Base-by-base conservation (phyloP, 2,888 invertebrate species). In the Cephonodes hylas region DNA sequence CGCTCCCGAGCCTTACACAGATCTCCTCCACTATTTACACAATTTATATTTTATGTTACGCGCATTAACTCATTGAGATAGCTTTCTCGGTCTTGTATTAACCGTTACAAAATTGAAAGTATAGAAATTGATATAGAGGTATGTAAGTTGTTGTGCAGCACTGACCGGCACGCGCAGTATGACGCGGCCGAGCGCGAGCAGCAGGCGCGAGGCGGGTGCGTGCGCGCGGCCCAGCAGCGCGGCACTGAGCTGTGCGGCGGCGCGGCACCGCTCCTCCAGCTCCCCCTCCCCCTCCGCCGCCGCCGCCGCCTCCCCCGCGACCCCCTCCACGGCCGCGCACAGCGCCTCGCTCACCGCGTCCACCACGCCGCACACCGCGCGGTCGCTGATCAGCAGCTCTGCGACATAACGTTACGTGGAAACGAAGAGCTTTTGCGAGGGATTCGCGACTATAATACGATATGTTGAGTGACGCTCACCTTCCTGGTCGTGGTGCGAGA, bases 341-440 rank as follows among this genome's bases (percentile, higher is more conserved):
- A n/a, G n/a, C 13, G 63, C 68, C 42, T 64, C 53, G 64, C 59
- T 59, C 22, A 45, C 65, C 13, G 34, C 34, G 4, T 13, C 3
- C 64, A 76, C 64, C 31, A 79, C 71, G 0, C 46, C 44, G 0
- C 66, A 31, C 10, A 77, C 75, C 2, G 76, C 71, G 1, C 53
- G 61, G 1, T 53, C 53, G 64, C 77, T 76, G 31, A 80, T 72
- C 42, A 80, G 57, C 31, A 76, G 62, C 22, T 83, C 85, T 85
- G 74, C 0, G 62, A 68, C 4, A 25, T n/a, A 8, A 7, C 18
- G 4, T 18, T 13, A 15, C 3, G 15, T n/a, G n/a, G n/a, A n/a
- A n/a, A n/a, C n/a, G n/a, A n/a, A n/a, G n/a, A n/a, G n/a, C n/a
- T n/a, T n/a, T n/a, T n/a, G n/a, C n/a, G n/a, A n/a, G n/a, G 25